Conservation (phyloP, 2,888 invertebrate species). For the Drosophila differens region DNA sequence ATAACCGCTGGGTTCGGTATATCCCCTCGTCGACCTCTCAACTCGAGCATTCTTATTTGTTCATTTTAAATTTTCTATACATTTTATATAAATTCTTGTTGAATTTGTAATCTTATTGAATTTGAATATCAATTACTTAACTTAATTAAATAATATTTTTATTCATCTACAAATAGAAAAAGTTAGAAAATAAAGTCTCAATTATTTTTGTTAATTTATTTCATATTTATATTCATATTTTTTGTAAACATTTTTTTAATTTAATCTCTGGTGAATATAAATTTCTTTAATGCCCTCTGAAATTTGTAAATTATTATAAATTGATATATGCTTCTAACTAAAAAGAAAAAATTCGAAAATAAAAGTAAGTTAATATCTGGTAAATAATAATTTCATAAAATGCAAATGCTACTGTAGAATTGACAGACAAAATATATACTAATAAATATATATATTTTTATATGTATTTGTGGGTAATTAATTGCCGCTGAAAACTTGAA, state of each 20-base stretch:
- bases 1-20: not conserved
- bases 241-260: not conserved
- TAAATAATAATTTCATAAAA: not conserved
- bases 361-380: not conserved
- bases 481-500: not conserved
- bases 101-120: not conserved
- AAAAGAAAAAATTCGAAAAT: not conserved
- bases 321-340: not conserved
- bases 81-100: not conserved
- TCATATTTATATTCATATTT: not conserved
- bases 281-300: too few species aligned
- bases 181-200: too few species aligned
- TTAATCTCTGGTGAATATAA: not conserved
- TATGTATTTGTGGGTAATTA: constrained; percentile 16
- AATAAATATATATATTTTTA: not conserved
- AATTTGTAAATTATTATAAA: too few species aligned
- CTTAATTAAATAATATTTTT: too few species aligned
- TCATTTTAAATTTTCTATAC: not conserved
- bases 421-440: not conserved
- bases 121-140: too few species aligned
- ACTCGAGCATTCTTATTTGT: not conserved
- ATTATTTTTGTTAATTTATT: not conserved
- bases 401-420: not conserved
- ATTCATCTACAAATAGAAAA: too few species aligned
- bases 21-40: not conserved